Conservation (phyloP, 2,797 vertebrate species). For the Sebastes kiyomatsui region DNA sequence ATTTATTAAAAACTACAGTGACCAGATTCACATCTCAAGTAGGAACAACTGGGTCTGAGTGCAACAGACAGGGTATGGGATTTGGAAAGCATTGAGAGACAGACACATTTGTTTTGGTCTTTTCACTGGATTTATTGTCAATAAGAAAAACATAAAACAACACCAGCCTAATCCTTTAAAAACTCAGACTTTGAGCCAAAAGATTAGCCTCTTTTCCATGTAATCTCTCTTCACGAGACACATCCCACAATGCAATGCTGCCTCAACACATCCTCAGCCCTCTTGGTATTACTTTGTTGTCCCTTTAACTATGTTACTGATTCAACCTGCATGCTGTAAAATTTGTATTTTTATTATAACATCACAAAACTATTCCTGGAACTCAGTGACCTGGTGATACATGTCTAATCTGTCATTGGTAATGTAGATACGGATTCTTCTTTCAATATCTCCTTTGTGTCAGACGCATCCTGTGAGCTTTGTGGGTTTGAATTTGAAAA, state of each 20-base stretch:
- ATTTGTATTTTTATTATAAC: not conserved
- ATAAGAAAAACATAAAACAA: not conserved
- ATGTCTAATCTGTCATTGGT: not conserved
- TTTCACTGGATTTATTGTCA: not conserved
- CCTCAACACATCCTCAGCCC: not conserved
- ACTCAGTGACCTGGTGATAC: not conserved
- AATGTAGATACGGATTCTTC: not conserved
- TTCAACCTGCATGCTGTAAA: not conserved
- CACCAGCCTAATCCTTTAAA: not conserved
- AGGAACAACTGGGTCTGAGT: not conserved
- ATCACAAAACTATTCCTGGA: not conserved
- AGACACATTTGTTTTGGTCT: not conserved
- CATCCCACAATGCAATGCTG: not conserved
- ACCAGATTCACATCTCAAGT: not conserved
- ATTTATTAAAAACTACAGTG: not conserved
- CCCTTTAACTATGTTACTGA: not conserved
- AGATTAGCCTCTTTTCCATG: not conserved
- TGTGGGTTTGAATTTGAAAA: constrained; percentile 96
- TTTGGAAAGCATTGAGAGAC: not conserved
- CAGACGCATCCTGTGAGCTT: constrained; percentile 90
- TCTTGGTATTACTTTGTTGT: not conserved
- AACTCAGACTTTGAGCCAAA: not conserved
- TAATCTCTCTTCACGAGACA: not conserved
- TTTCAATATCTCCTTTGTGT: constrained; percentile 13
- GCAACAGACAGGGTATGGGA: not conserved